Percentiles rank a stretch among this genome's conserved stretches.
These are phyloP conservation scores for Drosophila lacicola DNA, from an alignment of 2,888 invertebrate genomes.

Conservation along the genomic window DNA sequence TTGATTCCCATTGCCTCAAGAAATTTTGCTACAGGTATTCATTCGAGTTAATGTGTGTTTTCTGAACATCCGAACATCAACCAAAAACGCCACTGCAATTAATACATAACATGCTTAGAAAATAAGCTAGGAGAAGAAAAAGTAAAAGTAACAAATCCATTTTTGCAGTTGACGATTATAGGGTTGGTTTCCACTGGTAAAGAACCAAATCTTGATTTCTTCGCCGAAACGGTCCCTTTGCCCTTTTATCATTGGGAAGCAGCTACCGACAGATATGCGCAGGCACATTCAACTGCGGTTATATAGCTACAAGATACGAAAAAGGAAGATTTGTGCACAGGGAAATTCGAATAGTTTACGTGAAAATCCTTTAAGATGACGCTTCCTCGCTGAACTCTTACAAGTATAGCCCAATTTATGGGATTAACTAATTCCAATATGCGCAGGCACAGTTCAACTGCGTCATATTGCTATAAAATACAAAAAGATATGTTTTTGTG, in stretches of 20 bases:
- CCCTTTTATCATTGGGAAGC: conserved; percentile 6
- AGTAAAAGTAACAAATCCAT: conserved; percentile 38
- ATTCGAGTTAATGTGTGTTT: conserved; percentile 32
- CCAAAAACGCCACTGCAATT: conserved; percentile 42
- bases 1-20: conserved; percentile 79
- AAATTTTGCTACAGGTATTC: conserved; percentile 68
- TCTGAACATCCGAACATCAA: conserved; percentile 23
- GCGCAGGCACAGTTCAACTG: conserved; percentile 78
- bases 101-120: conserved; percentile 41
- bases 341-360: conserved; percentile 46
- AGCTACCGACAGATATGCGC: conserved; percentile 45
- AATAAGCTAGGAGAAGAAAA: conserved; percentile 16
- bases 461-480: conserved; percentile 74
- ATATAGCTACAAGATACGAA: conserved; percentile 63
- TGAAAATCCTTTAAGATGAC: conserved; percentile 25
- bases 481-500: conserved; percentile 38
- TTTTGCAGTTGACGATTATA: not conserved
- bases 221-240: conserved; percentile 11
- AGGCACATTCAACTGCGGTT: conserved; percentile 70
- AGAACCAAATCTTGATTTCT: conserved; percentile 25
- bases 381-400: conserved; percentile 31
- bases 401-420: conserved; percentile 17
- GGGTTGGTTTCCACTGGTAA: not conserved
- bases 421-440: conserved; percentile 43
- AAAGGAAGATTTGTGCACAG: conserved; percentile 53